These are phyloP conservation scores for Semicossyphus pulcher DNA, from an alignment of 2,113 vertebrate species.

Conservation along the genomic window DNA sequence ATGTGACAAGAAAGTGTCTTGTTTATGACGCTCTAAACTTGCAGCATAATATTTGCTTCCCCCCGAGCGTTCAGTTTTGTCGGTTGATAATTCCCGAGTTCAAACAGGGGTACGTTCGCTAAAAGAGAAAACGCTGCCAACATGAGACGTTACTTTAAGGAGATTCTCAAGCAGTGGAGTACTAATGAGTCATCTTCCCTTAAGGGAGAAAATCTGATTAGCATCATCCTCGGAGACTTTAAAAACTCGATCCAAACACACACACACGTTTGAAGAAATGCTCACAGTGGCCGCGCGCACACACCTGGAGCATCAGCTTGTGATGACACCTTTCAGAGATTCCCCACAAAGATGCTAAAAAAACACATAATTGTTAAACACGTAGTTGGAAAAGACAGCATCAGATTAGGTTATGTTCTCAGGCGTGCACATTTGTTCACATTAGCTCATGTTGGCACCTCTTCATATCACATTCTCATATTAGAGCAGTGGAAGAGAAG, in stretches of 20 bases:
- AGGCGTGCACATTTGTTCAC: slow-evolving; percentile 5
- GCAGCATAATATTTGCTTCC: background rate
- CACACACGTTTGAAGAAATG: slow-evolving; percentile 45
- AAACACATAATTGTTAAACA: background rate
- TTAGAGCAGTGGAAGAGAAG: background rate
- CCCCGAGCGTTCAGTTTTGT: background rate
- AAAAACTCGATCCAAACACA: slow-evolving; percentile 43
- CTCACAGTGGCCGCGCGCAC: background rate
- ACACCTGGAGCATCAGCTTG: slow-evolving; percentile 26
- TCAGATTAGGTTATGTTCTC: background rate
- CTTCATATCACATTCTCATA: background rate
- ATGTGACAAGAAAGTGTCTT: background rate
- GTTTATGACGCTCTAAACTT: background rate
- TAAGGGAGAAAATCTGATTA: slow-evolving; percentile 67
- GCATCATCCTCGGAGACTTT: slow-evolving; percentile 62
- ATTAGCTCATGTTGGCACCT: background rate
- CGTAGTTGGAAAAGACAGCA: background rate
- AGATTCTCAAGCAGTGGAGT: slow-evolving; percentile 44
- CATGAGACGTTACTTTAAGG: slow-evolving; percentile 54
- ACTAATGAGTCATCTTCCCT: slow-evolving; percentile 69
- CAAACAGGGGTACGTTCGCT: slow-evolving; percentile 13
- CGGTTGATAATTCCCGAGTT: slow-evolving; percentile 9
- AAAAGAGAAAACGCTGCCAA: slow-evolving; percentile 18
- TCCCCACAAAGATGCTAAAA: background rate
- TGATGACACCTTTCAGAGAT: slow-evolving; percentile 16